Evolutionary conservation across 53 echinoderm and acorn worm species (phyloP).

Genomic region (Zoroaster sp.): DNA sequence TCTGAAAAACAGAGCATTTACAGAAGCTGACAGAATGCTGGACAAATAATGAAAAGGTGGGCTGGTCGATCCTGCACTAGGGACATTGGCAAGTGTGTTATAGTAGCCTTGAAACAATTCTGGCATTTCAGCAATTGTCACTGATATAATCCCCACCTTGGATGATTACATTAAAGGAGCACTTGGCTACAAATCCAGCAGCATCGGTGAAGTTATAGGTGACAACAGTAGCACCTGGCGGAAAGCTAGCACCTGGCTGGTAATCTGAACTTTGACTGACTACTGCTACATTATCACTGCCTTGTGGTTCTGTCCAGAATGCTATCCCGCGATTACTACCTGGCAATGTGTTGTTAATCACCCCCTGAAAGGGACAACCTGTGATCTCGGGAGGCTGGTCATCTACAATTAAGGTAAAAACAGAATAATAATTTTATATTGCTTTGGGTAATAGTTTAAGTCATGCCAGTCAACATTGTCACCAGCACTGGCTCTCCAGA

Average conservation of each 20-base stretch:
- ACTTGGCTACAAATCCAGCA: slow-evolving; percentile 4
- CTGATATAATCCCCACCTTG: neutral
- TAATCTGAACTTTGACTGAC: slow-evolving; percentile 3
- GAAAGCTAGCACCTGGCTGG: slow-evolving; percentile 52
- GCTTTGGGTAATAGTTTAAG: too few relatives aligned
- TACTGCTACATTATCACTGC: slow-evolving; percentile 32
- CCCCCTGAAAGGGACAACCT: slow-evolving; percentile 23
- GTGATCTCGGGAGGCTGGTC: slow-evolving; percentile 28
- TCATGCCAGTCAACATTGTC: too few relatives aligned
- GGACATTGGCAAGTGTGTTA: neutral
- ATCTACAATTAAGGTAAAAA: slow-evolving; percentile 25
- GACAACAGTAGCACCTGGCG: slow-evolving; percentile 30
- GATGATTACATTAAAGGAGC: neutral
- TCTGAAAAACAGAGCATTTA: too few relatives aligned
- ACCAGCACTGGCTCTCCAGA: too few relatives aligned
- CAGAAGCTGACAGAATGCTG: too few relatives aligned
- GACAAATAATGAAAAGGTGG: too few relatives aligned
- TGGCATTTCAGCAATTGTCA: neutral
- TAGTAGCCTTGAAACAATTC: neutral
- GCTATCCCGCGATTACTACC: slow-evolving; percentile 12
- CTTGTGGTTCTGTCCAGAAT: neutral
- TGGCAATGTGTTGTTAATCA: neutral
- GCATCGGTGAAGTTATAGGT: slow-evolving; percentile 36
- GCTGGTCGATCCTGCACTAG: too few relatives aligned
- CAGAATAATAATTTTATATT: too few relatives aligned